phyloP scores from a whole-genome alignment of 1,140 invertebrate species.

The Spodoptera frugiperda region DNA sequence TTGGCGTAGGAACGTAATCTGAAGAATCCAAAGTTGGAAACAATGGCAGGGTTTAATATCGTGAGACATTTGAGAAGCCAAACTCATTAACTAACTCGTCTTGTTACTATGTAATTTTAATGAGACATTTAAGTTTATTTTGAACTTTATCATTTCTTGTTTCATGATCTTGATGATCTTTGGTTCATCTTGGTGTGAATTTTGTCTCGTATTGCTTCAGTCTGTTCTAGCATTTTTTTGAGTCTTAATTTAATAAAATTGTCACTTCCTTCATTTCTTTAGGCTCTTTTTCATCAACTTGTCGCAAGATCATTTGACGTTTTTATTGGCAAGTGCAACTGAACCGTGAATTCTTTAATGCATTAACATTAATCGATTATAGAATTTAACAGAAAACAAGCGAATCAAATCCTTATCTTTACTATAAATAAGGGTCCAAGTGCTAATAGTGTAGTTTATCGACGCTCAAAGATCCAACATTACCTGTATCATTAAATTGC shows the following conservation, averaged over 20 bases:
- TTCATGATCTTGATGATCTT: too few species aligned
- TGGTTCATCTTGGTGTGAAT: too few species aligned
- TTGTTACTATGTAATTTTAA: neutral
- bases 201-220: too few species aligned
- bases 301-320: too few species aligned
- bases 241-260: too few species aligned
- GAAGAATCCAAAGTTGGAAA: constrained; percentile 9
- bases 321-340: neutral
- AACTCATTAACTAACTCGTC: neutral
- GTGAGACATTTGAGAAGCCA: constrained; percentile 17
- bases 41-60: constrained; percentile 5
- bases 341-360: neutral
- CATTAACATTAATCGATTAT: neutral
- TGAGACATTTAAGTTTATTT: too few species aligned
- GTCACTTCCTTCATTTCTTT: too few species aligned
- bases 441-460: constrained; percentile 27
- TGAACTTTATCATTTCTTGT: too few species aligned
- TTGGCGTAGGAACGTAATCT: neutral
- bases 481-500: constrained; percentile 43
- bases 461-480: constrained; percentile 17
- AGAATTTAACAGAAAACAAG: neutral
- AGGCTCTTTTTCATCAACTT: too few species aligned
- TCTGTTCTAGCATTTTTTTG: too few species aligned
- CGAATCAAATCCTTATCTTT: neutral
- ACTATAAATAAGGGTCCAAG: neutral